These are phyloP conservation scores for Anodontia alba DNA, from an alignment of 2,888 invertebrate species.

Conservation along the genomic window DNA sequence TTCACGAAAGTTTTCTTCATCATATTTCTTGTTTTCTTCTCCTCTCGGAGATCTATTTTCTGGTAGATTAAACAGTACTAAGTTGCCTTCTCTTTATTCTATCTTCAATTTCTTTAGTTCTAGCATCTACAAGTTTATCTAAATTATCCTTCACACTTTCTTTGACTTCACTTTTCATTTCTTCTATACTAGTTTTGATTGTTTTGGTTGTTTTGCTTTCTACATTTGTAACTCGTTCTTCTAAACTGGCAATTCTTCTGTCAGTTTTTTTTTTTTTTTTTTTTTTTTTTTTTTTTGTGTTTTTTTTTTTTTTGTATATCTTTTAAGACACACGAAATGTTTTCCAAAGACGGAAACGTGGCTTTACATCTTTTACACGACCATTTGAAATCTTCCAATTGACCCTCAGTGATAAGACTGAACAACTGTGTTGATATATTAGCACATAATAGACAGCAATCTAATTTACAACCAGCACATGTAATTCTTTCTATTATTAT, in stretches of 20 bases:
- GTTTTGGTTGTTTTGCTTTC: neutral
- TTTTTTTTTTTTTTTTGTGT: neutral
- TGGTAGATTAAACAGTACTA: conserved; percentile 2
- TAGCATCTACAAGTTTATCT: neutral
- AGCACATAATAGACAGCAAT: neutral
- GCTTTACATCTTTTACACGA: neutral
- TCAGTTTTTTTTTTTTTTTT: neutral
- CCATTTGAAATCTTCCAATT: neutral
- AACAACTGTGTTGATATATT: neutral
- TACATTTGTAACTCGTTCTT: neutral
- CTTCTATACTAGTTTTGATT: neutral
- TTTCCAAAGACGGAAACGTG: neutral
- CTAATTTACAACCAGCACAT: neutral
- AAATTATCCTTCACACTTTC: neutral
- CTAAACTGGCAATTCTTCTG: neutral
- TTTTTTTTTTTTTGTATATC: neutral
- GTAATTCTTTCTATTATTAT: neutral
- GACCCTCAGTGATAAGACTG: neutral
- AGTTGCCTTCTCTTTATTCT: neutral
- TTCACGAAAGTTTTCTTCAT: neutral
- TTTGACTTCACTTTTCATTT: neutral
- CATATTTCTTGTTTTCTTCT: neutral
- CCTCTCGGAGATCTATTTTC: neutral
- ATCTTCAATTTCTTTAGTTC: neutral
- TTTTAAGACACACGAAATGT: neutral